A percentile compares a stretch with the other conserved stretches of the same genome.
These are phyloP conservation scores for Andricus curvator DNA, from an alignment of 2,888 invertebrate species.

Conservation along the genomic window DNA sequence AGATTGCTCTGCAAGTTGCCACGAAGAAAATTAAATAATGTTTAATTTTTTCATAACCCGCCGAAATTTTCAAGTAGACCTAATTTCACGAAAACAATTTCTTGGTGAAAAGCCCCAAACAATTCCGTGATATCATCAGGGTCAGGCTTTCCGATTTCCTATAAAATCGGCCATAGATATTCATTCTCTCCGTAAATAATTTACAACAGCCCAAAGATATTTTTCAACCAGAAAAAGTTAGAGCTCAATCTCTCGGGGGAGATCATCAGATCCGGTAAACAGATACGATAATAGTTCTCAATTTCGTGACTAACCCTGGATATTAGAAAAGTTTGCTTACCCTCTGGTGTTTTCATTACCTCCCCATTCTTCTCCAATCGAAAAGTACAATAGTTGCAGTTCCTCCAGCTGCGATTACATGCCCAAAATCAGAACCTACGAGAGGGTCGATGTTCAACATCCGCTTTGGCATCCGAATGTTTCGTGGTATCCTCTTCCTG, in stretches of 20 bases:
- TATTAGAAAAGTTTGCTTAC: slow-evolving; percentile 76
- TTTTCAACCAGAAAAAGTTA: not conserved
- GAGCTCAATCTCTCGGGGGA: slow-evolving; percentile 45
- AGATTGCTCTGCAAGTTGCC: too few relatives aligned
- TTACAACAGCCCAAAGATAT: not conserved
- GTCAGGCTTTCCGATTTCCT: too few relatives aligned
- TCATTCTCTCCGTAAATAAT: not conserved
- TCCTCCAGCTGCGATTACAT: slow-evolving; percentile 59
- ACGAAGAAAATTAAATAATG: too few relatives aligned
- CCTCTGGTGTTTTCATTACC: slow-evolving; percentile 17
- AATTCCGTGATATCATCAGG: too few relatives aligned
- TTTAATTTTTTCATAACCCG: too few relatives aligned
- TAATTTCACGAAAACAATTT: too few relatives aligned
- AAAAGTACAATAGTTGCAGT: slow-evolving; percentile 37
- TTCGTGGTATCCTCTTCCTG: slow-evolving; percentile 59
- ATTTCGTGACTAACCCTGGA: slow-evolving; percentile 74
- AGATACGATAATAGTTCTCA: slow-evolving; percentile 70
- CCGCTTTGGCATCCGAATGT: slow-evolving; percentile 62
- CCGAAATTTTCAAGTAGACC: too few relatives aligned
- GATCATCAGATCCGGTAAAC: slow-evolving; percentile 64
- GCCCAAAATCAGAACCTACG: slow-evolving; percentile 65
- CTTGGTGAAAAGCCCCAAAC: too few relatives aligned
- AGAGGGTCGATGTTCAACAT: slow-evolving; percentile 59
- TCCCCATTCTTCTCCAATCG: slow-evolving; percentile 8
- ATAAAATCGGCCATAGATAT: too few relatives aligned